Evolutionary conservation across 2,888 invertebrate species (phyloP).

Genomic region (Gasteruption jaculator): DNA sequence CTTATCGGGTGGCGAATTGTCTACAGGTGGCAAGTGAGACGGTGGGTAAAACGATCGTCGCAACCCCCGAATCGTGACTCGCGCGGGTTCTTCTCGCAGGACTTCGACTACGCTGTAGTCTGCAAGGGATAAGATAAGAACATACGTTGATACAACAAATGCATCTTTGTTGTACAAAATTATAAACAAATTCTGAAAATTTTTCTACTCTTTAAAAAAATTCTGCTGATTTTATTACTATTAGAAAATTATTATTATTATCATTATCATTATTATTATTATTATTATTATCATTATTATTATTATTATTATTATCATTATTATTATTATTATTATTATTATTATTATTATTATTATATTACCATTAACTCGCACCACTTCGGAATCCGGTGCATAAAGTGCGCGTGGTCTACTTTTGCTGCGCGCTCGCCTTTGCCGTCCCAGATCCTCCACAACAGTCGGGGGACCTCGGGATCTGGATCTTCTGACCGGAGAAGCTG

Average conservation of each 20-base stretch:
- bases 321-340: conserved; percentile 4
- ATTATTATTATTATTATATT: no score
- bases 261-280: no score
- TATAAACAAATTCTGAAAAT: no score
- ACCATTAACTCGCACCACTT: conserved; percentile 74
- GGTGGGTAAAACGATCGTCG: conserved; percentile 84
- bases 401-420: conserved; percentile 85
- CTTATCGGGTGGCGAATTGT: conserved; percentile 83
- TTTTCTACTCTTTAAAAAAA: no score
- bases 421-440: conserved; percentile 63
- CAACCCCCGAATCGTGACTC: conserved; percentile 78
- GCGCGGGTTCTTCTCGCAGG: conserved; percentile 78
- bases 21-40: conserved; percentile 77
- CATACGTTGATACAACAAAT: no score
- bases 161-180: no score
- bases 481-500: conserved; percentile 63
- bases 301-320: no score
- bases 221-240: no score
- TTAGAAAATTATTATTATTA: no score
- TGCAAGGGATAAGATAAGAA: no score
- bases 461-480: conserved; percentile 61
- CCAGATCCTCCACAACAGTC: conserved; percentile 54
- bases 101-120: conserved; percentile 82
- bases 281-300: no score
- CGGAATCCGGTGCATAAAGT: conserved; percentile 77